Evolutionary conservation across 2,888 invertebrate species (phyloP).

Genomic region (Brachyopa scutellaris): DNA sequence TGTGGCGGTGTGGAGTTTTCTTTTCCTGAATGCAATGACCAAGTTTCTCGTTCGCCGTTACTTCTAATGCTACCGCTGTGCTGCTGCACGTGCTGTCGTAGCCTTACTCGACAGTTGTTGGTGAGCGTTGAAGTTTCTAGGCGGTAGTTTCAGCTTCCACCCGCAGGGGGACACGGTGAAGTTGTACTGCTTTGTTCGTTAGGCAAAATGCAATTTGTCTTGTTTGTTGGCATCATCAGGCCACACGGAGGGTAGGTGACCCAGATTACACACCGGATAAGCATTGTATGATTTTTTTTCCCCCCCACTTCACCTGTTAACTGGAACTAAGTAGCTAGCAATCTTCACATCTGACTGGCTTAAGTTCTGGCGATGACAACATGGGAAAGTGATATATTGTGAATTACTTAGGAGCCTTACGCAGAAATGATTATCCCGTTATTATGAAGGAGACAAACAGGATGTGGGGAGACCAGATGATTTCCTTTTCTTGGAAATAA

Average conservation of each 20-base stretch:
- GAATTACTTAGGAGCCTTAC: too few relatives aligned
- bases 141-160: conserved; percentile 5
- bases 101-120: conserved; percentile 48
- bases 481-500: too few relatives aligned
- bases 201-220: conserved; percentile 69
- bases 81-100: conserved; percentile 44
- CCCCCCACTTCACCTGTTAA: conserved; percentile 34
- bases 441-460: too few relatives aligned
- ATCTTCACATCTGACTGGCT: conserved; percentile 58
- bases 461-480: too few relatives aligned
- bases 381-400: conserved; percentile 61
- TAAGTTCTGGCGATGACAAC: conserved; percentile 63
- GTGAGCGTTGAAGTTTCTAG: conserved; percentile 49
- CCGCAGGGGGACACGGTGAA: background rate
- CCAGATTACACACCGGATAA: conserved; percentile 48
- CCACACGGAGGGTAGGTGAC: conserved; percentile 31
- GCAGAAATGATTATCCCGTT: too few relatives aligned
- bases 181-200: conserved; percentile 50
- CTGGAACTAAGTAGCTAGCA: conserved; percentile 63
- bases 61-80: too few relatives aligned
- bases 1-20: conserved; percentile 20
- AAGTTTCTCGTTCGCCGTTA: conserved; percentile 23
- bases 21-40: conserved; percentile 43
- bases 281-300: conserved; percentile 36
- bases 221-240: conserved; percentile 58